phyloP scores from a whole-genome alignment of 2,113 vertebrate genomes.

The Xiphophorus hellerii region DNA sequence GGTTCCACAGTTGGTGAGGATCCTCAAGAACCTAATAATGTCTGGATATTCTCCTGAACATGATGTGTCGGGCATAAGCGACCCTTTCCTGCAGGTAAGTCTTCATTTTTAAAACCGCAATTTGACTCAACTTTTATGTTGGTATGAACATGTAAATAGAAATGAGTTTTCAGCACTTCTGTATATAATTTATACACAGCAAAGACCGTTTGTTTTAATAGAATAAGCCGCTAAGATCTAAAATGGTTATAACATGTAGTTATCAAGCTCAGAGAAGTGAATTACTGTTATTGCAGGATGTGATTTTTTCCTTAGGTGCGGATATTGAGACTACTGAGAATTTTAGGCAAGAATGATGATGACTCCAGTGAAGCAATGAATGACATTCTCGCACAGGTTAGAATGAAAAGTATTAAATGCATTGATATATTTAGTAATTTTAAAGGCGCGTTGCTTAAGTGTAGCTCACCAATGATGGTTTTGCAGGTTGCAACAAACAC shows the following conservation, averaged over 20 bases:
- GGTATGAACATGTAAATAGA: too few relatives aligned
- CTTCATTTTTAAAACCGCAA: neutral
- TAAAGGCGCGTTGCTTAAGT: neutral
- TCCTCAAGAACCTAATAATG: constrained; percentile 99
- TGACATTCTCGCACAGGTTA: constrained; percentile 98
- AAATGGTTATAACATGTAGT: neutral
- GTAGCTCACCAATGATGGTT: constrained; percentile 1
- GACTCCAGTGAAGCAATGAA: constrained; percentile 99
- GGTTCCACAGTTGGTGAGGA: constrained; percentile 98
- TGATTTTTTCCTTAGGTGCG: constrained; percentile 84
- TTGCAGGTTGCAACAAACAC: constrained; percentile 97
- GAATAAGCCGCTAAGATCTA: neutral
- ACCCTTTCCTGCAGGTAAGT: constrained; percentile 97
- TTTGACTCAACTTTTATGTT: neutral
- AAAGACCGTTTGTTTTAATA: neutral
- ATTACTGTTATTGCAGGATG: neutral
- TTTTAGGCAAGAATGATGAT: constrained; percentile 96
- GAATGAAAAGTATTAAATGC: constrained; percentile 2
- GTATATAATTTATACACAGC: neutral
- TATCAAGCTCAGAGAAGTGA: neutral
- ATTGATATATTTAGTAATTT: neutral
- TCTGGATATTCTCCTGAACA: constrained; percentile 99
- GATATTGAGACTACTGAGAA: constrained; percentile 97
- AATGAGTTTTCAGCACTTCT: neutral
- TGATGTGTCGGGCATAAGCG: constrained; percentile 98